These are phyloP conservation scores for Bacillus rossius DNA, from an alignment of 1,140 invertebrate genomes.

Conservation along the genomic window DNA sequence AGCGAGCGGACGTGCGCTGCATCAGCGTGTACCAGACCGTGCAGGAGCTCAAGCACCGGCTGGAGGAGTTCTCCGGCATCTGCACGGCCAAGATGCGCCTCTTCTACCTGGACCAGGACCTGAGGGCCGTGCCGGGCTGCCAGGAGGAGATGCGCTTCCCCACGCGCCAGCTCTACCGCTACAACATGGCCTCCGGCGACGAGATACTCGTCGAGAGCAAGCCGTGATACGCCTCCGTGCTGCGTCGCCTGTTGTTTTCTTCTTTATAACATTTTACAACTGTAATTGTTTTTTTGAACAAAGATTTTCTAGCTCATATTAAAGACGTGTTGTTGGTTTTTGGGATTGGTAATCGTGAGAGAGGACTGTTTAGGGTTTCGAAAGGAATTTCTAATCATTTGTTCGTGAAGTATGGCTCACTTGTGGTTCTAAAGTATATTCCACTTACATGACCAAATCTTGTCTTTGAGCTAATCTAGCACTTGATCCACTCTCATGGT, in stretches of 20 bases:
- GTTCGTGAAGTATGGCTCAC: not conserved
- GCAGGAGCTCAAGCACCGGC: conserved; percentile 65
- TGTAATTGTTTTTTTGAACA: too few species aligned
- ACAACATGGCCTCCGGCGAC: conserved; percentile 85
- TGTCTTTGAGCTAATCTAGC: too few species aligned
- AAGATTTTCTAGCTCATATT: too few species aligned
- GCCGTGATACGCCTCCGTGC: conserved; percentile 6
- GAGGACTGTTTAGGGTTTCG: too few species aligned
- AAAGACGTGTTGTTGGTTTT: too few species aligned
- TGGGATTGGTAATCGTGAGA: too few species aligned
- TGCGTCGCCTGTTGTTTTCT: not conserved
- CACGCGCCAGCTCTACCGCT: conserved; percentile 83
- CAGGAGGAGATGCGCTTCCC: conserved; percentile 85
- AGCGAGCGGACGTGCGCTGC: conserved; percentile 55
- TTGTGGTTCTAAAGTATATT: not conserved
- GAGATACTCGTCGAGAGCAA: conserved; percentile 78
- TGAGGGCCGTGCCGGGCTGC: conserved; percentile 53
- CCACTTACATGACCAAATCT: not conserved
- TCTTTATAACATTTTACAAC: not conserved
- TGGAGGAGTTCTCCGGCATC: conserved; percentile 74
- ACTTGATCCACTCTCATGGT: too few species aligned
- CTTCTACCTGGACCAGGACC: conserved; percentile 51
- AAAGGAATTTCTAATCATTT: too few species aligned
- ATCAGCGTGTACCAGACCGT: conserved; percentile 43
- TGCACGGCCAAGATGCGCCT: conserved; percentile 76